Base-by-base conservation (phyloP, 2,797 vertebrate genomes). In the Catharus ustulatus region DNA sequence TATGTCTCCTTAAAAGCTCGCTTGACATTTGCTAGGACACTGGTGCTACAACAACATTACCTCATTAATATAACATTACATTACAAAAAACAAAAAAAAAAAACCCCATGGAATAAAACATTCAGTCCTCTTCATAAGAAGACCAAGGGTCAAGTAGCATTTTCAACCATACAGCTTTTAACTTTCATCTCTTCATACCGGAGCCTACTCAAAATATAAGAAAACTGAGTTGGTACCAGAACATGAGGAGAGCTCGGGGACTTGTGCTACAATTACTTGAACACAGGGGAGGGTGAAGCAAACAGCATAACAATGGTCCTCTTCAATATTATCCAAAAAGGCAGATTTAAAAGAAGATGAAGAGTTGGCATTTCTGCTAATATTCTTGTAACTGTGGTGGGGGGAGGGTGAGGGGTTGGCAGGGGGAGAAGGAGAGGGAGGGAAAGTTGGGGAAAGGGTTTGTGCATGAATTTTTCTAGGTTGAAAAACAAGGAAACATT, bases 1-100 rank as follows among this genome's bases (percentile, higher is more conserved):
- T 62, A 36, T 4, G 10, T 49, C 52, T 86, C 22, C 59, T 84
- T 61, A 58, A 32, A 89, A 76, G 32, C 19, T 87, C 9, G 2
- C 45, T 67, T 89, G 81, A 64, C 42, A 27, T 89, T 87, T 7
- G 20, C 40, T 83, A 64, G 93, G 75, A 89, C 79, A 54, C 84
- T 43, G 76, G 61, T 77, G 93, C 72, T 95, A 57, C 57, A 95
- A 89, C 63, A 94, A 89, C 79, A 95, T 93, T 92, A 95, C 42
- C 52, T 92, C 91, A 91, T 67, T 89, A 92, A 72, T 80, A 58
- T 42, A 95, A 89, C 71, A 95, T 87, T 40, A 57, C 57, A 74
- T 73, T 82, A 46, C 55, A 57, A 94, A 88, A 73, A 54, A 52
- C 38, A 38, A 49, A 15, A 40, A 11, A 45, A 45, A 48, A 93